Evolutionary conservation across 2,113 vertebrate genomes (phyloP), one percentile per base, ranked within the genome.

Genomic region (Aramus guarauna): DNA sequence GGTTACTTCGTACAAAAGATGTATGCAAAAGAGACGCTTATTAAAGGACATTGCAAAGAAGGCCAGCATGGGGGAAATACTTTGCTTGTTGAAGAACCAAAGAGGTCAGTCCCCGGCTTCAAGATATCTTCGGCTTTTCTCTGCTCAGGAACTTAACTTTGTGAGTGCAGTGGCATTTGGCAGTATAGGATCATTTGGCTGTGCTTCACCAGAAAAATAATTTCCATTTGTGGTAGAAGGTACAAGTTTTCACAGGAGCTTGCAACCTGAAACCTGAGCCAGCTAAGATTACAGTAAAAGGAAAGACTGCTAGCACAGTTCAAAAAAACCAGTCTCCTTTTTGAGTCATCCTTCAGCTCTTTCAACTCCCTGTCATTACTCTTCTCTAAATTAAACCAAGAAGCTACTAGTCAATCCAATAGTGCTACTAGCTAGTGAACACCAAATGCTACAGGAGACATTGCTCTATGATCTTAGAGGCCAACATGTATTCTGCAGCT

Each of bases 201-300:
- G 36, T 34, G 60, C 63, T 74, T 88, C 85, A 63, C 43, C 68
- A 80, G 63, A 88, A 90, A 80, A 92, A 73, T 81, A 48, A 96
- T 71, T 92, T 80, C 92, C 63, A 90, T 90, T 93, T 80, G 67
- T 55, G 67, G 62, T 17, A 58, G 50, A 93, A 94, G 87, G 52
- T 37, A 69, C 71, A 90, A 93, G 47, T 94, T 94, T 94, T 88
- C 90, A 91, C 78, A 77, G 79, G 64, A 94, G 59, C 43, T 36
- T 79, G 85, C 85, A 93, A 78, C 66, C 80, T 72, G 92, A 85
- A 94, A 67, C 67, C 59, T 53, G 48, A 94, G 68, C 64, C 72
- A 77, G 83, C 79, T 86, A 72, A 80, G 48, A 72, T 96, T 78
- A 86, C 90, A 85, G 74, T n/a, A 85, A 66, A 88, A 76, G 41